Evolutionary conservation across 2,888 invertebrate genomes (phyloP), one percentile per base, ranked within the genome.

Genomic region (Bhutanitis thaidina): DNA sequence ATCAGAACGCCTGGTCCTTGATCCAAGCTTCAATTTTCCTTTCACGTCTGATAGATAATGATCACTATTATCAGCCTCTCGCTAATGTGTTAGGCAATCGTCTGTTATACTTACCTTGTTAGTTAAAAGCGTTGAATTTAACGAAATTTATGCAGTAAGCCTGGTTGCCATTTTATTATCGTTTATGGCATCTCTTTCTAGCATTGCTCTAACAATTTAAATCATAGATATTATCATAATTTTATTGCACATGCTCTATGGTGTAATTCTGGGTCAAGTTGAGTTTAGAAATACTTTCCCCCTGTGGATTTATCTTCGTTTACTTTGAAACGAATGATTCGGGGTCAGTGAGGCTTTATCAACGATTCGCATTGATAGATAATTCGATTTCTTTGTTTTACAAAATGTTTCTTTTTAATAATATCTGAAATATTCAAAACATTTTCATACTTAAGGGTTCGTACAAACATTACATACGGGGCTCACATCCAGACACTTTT

Each of bases 271-370:
- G 34, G 44, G 49, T 50, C 49, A 34, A 16, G 25, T 50, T 50
- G 49, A 50, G n/a, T 50, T 49, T 50, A 50, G 30, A 36, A 35
- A 51, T 32, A 43, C 47, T 46, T 43, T 40, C 35, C 25, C n/a
- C 41, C 9, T 15, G 10, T 39, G n/a, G 37, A 16, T 37, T 35
- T 41, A n/a, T 36, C 10, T 35, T 39, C 10, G 16, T 16, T 36
- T 1, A n/a, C n/a, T 15, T 36, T 25, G 35, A 35, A 14, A 10
- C 10, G 2, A 27, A 27, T 27, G 27, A 27, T 27, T 7, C 2
- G 5, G 16, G 5, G 4, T 39, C 12, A 25, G 12, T 10, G 12
- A 25, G 12, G 12, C 12, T 25, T 39, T 25, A 25, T 3, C 20
- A 10, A 20, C 38, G 9, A 36, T 25, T 20, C 20, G n/a, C n/a